Conservation (phyloP, 1,140 invertebrate species). For the Platyscapa corneri region DNA sequence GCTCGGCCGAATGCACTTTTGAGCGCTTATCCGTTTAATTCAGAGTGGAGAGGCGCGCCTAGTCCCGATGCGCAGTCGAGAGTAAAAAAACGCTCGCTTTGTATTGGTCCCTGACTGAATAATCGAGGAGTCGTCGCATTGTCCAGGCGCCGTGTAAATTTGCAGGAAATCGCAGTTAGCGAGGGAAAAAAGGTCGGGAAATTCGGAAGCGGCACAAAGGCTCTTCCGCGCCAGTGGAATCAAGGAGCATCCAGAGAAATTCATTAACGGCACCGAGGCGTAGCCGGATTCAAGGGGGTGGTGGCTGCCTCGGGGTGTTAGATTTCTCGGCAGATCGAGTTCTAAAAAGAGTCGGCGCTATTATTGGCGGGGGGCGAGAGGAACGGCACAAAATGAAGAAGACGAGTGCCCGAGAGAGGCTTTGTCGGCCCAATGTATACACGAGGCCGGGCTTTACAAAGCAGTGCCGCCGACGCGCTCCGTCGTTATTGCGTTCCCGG, state of each 20-base stretch:
- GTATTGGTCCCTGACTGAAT: no score
- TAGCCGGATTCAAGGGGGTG: background rate
- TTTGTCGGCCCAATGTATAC: conserved; percentile 4
- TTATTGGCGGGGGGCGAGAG: background rate
- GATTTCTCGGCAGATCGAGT: background rate
- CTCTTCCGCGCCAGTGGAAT: background rate
- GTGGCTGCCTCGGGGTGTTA: no score
- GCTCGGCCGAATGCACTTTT: no score
- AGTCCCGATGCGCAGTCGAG: no score
- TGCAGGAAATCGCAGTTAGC: background rate
- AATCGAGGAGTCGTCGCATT: no score
- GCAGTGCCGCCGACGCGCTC: background rate
- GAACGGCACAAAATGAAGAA: background rate
- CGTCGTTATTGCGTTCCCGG: background rate
- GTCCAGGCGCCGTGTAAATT: background rate
- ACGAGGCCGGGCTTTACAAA: conserved; percentile 8
- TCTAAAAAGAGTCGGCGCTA: conserved; percentile 25
- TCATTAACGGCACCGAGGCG: background rate
- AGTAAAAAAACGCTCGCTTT: no score
- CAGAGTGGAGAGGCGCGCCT: no score
- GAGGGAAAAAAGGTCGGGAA: background rate
- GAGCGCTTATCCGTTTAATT: no score
- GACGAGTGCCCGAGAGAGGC: conserved; percentile 12
- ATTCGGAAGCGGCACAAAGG: background rate
- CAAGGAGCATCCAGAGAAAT: background rate